Conservation (phyloP, 2,797 vertebrate species). For the Rhabdomys pumilio region DNA sequence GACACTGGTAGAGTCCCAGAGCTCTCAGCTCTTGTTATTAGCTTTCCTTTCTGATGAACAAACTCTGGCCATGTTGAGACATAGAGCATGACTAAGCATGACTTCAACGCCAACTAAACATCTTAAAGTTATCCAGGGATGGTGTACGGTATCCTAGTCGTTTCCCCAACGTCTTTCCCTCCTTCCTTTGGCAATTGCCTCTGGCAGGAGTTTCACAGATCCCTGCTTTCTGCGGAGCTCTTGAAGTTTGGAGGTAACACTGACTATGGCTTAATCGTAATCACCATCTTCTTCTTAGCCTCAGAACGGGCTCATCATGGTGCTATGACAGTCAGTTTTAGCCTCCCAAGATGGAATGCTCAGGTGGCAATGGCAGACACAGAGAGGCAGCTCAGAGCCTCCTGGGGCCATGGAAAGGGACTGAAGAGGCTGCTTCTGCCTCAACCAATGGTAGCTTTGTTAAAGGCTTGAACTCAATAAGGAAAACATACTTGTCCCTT, state of each 20-base stretch:
- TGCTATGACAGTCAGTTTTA: background rate
- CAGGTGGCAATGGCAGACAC: background rate
- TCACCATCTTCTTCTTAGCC: background rate
- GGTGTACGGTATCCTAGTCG: too few relatives aligned
- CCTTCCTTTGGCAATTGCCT: background rate
- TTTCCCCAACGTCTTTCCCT: background rate
- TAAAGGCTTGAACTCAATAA: background rate
- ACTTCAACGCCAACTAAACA: background rate
- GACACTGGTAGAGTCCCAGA: background rate
- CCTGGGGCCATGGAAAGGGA: background rate
- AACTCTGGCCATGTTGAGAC: background rate
- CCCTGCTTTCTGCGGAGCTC: background rate
- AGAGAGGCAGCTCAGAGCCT: background rate
- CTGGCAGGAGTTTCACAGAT: background rate
- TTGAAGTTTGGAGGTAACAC: background rate
- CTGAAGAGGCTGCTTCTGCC: background rate
- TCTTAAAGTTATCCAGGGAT: background rate
- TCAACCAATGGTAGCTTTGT: background rate
- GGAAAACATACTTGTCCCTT: background rate
- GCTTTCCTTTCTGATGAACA: constrained; percentile 44
- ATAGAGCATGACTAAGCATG: background rate
- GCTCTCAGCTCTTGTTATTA: background rate
- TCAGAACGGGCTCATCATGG: background rate
- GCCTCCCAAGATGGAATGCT: background rate
- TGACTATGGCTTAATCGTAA: background rate